A percentile compares a stretch with the other conserved stretches of the same genome.
phyloP scores from a whole-genome alignment of 2,797 vertebrate species.

The Mycteria americana region DNA sequence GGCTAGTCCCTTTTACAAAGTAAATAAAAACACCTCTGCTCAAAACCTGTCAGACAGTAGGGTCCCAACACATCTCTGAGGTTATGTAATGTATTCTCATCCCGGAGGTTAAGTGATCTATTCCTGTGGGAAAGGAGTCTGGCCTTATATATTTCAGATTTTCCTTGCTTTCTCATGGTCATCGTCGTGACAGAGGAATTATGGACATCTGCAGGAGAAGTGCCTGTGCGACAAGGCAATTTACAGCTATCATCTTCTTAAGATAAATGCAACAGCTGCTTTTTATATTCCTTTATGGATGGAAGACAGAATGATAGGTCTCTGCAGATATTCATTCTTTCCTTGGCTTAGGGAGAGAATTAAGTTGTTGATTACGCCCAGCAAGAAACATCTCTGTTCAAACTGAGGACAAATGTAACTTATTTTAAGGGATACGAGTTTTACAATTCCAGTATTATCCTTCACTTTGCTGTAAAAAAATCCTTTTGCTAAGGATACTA shows the following conservation, averaged over 20 bases:
- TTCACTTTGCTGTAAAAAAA: constrained; percentile 18
- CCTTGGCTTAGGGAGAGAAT: constrained; percentile 53
- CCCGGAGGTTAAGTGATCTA: background rate
- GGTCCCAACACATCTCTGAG: background rate
- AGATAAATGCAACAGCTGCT: constrained; percentile 70
- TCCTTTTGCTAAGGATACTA: constrained; percentile 30
- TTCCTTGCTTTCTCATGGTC: background rate
- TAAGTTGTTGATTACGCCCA: constrained; percentile 55
- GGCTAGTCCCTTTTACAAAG: background rate
- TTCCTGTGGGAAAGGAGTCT: background rate
- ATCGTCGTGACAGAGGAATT: background rate
- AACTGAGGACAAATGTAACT: constrained; percentile 54
- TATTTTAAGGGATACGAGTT: constrained; percentile 45
- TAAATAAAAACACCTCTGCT: background rate
- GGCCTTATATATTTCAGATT: background rate
- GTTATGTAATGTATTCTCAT: background rate
- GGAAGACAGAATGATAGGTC: constrained; percentile 62
- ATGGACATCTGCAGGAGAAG: constrained; percentile 60
- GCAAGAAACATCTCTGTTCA: constrained; percentile 57
- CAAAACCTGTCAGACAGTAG: background rate
- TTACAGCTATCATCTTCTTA: constrained; percentile 61
- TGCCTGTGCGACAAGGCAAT: constrained; percentile 61
- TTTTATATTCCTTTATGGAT: constrained; percentile 58
- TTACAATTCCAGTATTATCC: constrained; percentile 59
- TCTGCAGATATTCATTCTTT: constrained; percentile 47